phyloP scores from a whole-genome alignment of 2,113 vertebrate genomes.

The Oncorhynchus mykiss region DNA sequence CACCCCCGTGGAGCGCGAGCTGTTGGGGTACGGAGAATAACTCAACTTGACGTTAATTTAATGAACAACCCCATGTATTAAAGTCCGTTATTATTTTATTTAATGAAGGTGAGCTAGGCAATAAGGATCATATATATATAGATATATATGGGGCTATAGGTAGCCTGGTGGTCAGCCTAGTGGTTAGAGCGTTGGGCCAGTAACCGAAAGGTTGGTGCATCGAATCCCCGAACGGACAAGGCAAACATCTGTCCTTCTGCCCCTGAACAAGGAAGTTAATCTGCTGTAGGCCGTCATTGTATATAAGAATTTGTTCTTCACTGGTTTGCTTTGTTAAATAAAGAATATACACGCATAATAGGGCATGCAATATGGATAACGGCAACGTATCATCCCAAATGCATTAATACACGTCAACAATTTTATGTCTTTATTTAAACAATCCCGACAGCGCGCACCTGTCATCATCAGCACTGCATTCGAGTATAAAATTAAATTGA shows the following conservation, averaged over 20 bases:
- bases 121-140: background rate
- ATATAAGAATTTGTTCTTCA: no score
- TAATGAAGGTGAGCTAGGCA: background rate
- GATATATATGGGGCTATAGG: no score
- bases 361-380: background rate
- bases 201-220: no score
- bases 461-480: background rate
- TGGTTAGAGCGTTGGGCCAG: no score
- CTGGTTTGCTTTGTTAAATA: no score
- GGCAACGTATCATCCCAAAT: background rate
- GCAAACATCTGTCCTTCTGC: no score
- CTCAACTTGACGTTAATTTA: background rate
- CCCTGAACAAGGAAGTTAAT: no score
- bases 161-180: no score
- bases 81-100: conserved; percentile 7
- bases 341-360: no score
- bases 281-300: no score
- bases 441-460: background rate
- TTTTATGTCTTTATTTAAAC: background rate
- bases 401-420: background rate
- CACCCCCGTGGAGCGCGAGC: background rate
- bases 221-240: background rate
- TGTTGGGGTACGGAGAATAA: conserved; percentile 5
- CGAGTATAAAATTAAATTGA: background rate
- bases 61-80: background rate